A percentile compares a stretch with the other conserved stretches of the same genome.
Evolutionary conservation across 1,140 invertebrate species (phyloP).

Genomic region (Drosophila kikkawai): DNA sequence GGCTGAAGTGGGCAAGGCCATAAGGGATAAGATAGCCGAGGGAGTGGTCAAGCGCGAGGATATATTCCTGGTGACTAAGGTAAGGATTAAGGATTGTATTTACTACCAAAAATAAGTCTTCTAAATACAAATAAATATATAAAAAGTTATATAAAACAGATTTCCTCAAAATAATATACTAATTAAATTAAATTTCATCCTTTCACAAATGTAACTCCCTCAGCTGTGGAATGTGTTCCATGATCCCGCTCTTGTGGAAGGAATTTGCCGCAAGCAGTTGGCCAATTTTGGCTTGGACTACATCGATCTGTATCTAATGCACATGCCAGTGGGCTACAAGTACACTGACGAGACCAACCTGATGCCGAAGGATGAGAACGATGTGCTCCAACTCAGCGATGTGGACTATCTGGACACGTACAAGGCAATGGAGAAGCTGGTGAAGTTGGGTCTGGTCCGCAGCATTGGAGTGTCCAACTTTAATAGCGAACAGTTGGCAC

Average conservation of each 20-base stretch:
- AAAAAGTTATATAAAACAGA: not conserved
- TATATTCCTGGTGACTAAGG: conserved; percentile 93
- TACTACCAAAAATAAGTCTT: not conserved
- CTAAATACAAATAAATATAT: no score
- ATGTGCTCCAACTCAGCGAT: conserved; percentile 68
- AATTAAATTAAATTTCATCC: not conserved
- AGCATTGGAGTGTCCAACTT: conserved; percentile 93
- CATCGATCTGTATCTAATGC: conserved; percentile 90
- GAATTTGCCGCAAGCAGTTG: conserved; percentile 86
- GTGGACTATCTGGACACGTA: conserved; percentile 86
- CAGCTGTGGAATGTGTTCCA: conserved; percentile 86
- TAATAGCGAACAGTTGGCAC: conserved; percentile 89
- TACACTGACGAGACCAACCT: conserved; percentile 74
- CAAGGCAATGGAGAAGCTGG: conserved; percentile 87
- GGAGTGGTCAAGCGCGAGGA: conserved; percentile 92
- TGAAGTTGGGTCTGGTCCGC: conserved; percentile 86
- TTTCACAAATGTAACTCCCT: not conserved
- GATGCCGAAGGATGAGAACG: conserved; percentile 84
- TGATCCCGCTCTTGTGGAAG: conserved; percentile 84
- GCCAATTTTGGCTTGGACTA: conserved; percentile 87
- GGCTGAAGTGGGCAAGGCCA: conserved; percentile 89
- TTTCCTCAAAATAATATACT: no score
- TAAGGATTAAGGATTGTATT: conserved; percentile 59
- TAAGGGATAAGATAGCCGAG: conserved; percentile 88
- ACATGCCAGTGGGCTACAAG: conserved; percentile 88